Conservation (phyloP, 1,140 invertebrate species). For the Drosophila quadrilineata region DNA sequence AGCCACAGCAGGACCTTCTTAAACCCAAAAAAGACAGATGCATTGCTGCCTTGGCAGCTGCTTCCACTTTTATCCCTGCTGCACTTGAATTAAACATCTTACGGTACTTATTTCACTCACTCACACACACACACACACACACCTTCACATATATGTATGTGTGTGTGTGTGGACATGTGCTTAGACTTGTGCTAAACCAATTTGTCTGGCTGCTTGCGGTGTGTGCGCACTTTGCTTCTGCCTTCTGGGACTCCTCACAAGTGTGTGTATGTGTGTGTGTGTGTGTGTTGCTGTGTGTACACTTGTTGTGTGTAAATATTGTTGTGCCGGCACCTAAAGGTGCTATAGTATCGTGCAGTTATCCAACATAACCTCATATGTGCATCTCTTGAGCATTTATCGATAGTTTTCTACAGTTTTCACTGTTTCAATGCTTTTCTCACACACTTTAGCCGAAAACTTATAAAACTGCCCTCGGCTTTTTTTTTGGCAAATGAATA, state of each 20-base stretch:
- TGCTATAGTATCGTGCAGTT: constrained; percentile 15
- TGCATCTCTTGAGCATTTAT: constrained; percentile 8
- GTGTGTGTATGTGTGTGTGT: not conserved
- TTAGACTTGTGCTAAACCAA: constrained; percentile 61
- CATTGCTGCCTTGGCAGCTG: too few relatives aligned
- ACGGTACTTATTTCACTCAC: constrained; percentile 42
- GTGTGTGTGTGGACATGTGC: not conserved
- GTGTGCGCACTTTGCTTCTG: constrained; percentile 9
- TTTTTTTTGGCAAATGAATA: too few relatives aligned
- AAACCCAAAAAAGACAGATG: too few relatives aligned
- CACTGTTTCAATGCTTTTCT: too few relatives aligned
- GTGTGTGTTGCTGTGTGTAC: constrained; percentile 9
- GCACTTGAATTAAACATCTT: constrained; percentile 72
- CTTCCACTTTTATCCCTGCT: too few relatives aligned
- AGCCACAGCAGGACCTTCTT: constrained; percentile 13
- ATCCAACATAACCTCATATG: not conserved
- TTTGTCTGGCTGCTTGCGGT: constrained; percentile 64
- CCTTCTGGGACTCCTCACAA: too few relatives aligned
- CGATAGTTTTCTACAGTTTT: constrained; percentile 9
- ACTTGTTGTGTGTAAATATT: constrained; percentile 20
- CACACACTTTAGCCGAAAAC: too few relatives aligned
- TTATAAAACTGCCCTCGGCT: too few relatives aligned
- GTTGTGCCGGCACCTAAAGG: constrained; percentile 33
- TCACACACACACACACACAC: not conserved
- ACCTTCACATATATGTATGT: not conserved